Base-by-base conservation (phyloP, 2,888 invertebrate genomes). In the Stenichneumon culpator region DNA sequence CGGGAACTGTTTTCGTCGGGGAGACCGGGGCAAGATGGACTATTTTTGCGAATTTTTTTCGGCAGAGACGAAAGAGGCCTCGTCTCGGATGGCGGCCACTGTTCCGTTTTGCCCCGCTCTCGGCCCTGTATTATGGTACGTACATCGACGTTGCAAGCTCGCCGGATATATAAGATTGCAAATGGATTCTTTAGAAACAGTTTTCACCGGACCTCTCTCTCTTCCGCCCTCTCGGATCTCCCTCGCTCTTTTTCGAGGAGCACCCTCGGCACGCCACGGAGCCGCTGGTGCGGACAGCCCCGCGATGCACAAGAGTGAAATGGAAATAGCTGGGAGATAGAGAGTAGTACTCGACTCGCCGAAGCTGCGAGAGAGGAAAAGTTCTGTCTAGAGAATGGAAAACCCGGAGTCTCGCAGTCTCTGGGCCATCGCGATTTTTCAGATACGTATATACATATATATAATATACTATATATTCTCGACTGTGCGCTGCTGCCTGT, bases 121-220 rank as follows among this genome's bases (percentile, higher is more conserved):
- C 16, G 16, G 44, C 44, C 16, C 44, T 65, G 9, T 63, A 28
- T 47, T 67, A n/a, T 57, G 65, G 65, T 14, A 44, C 63, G 39
- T 36, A 72, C 32, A 69, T 32, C 25, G 60, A 36, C 44, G 68
- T 19, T 4, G 22, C 54, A 81, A 79, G 47, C 73, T 74, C 78
- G 74, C 25, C 50, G 63, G 22, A 84, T 84, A 78, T 73, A 77
- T 84, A 81, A 84, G 81, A 78, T 74, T 81, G 84, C 84, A 84
- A 84, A 84, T 82, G 82, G 84, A 84, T 84, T 84, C 84, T 82
- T 82, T 81, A 79, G 78, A 82, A 82, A 82, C 63, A 69, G 81
- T 84, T 82, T 74, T 82, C 70, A 54, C 69, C 74, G 54, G 9
- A 54, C 9, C 65, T 65, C 65, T 25, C 16, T 65, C 65, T 36